Percentiles rank a stretch among this genome's conserved stretches.
phyloP scores from a whole-genome alignment of 2,797 vertebrate genomes.

The Fistularia tabacaria region DNA sequence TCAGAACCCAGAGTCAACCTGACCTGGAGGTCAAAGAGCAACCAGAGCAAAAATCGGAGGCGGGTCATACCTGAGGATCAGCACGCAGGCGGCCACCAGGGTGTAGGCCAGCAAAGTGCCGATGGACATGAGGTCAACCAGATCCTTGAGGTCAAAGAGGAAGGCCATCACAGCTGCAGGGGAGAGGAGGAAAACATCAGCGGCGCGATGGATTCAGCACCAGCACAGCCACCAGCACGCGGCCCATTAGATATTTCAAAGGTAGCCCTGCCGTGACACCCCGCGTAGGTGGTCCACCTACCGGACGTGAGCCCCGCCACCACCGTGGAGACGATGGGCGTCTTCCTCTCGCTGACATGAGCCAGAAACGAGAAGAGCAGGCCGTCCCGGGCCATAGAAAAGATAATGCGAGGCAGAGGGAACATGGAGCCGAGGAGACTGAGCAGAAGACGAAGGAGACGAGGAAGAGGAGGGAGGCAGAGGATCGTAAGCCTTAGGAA shows the following conservation, averaged over 20 bases:
- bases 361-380: slow-evolving; percentile 74
- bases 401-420: slow-evolving; percentile 72
- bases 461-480: slow-evolving; percentile 33
- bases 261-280: too few relatives aligned
- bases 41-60: too few relatives aligned
- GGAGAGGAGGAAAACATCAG: neutral
- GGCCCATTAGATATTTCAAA: too few relatives aligned
- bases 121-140: slow-evolving; percentile 97
- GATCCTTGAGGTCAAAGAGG: slow-evolving; percentile 91
- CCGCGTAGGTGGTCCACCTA: slow-evolving; percentile 35
- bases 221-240: neutral
- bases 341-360: slow-evolving; percentile 66
- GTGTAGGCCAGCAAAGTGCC: slow-evolving; percentile 95
- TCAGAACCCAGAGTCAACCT: too few relatives aligned
- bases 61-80: slow-evolving; percentile 86
- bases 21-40: too few relatives aligned
- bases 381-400: slow-evolving; percentile 71
- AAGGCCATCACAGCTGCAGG: slow-evolving; percentile 91
- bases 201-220: neutral
- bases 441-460: slow-evolving; percentile 33
- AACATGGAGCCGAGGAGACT: slow-evolving; percentile 79
- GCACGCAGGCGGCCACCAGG: slow-evolving; percentile 91
- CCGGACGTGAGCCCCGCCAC: slow-evolving; percentile 69
- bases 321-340: slow-evolving; percentile 63
- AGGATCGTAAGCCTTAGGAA: slow-evolving; percentile 10